These are phyloP conservation scores for Crotophaga sulcirostris DNA, from an alignment of 2,113 vertebrate genomes.

Conservation along the genomic window DNA sequence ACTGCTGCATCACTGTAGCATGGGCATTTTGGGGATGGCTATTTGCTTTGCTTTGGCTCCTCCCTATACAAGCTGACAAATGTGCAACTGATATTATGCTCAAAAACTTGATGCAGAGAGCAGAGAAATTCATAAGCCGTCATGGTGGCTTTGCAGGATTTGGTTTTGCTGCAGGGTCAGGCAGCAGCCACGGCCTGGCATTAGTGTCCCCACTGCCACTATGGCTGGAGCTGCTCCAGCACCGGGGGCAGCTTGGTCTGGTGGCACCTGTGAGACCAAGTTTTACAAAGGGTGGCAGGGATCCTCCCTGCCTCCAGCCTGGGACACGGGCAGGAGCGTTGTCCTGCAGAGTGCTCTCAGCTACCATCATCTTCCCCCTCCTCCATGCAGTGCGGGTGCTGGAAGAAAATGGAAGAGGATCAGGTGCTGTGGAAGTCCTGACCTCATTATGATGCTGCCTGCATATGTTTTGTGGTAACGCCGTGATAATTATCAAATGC, in stretches of 20 bases:
- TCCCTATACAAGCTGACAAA: not conserved
- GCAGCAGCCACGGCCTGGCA: not conserved
- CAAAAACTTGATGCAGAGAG: not conserved
- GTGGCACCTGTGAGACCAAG: not conserved
- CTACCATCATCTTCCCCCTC: not conserved
- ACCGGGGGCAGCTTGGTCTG: rapidly evolving
- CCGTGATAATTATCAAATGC: not conserved
- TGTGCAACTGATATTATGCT: rapidly evolving
- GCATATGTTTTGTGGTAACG: not conserved
- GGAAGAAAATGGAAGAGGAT: not conserved
- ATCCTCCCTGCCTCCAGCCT: not conserved
- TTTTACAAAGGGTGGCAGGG: not conserved
- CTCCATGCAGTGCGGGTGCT: rapidly evolving
- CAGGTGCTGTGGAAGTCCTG: not conserved
- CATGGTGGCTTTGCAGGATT: not conserved
- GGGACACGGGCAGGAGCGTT: not conserved
- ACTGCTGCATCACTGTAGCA: not conserved
- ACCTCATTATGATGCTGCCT: not conserved
- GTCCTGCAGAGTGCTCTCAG: not conserved
- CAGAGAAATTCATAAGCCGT: not conserved
- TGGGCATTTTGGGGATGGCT: not conserved
- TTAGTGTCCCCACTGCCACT: not conserved
- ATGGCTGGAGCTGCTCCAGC: not conserved
- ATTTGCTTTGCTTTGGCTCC: not conserved
- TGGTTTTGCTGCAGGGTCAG: not conserved